Conservation (phyloP, 2,888 invertebrate genomes). For the Metacarcinus magister region DNA sequence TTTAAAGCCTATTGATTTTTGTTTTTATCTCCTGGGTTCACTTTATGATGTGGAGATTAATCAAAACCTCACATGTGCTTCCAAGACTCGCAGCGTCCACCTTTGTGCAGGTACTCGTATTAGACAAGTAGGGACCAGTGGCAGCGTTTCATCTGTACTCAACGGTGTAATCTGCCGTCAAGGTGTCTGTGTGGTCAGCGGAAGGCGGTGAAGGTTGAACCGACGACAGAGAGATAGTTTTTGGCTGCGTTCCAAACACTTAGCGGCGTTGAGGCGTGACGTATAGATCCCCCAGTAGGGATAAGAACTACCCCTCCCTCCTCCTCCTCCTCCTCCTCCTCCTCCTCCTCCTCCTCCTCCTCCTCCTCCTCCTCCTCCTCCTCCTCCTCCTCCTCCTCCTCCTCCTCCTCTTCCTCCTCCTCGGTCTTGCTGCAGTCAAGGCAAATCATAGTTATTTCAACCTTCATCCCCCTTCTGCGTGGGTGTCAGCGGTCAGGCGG, state of each 20-base stretch:
- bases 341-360: constrained; percentile 26
- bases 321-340: background rate
- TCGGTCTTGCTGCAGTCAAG: no score
- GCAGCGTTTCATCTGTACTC: background rate
- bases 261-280: background rate
- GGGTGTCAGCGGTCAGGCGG: background rate
- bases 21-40: background rate
- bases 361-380: constrained; percentile 26
- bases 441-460: no score
- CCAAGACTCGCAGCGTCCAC: background rate
- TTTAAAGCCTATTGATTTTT: background rate
- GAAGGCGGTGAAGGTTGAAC: background rate
- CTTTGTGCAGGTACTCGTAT: background rate
- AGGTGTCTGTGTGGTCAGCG: background rate
- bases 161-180: background rate
- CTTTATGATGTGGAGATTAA: background rate
- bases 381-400: background rate
- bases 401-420: background rate
- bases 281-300: background rate
- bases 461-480: background rate
- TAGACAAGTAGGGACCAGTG: background rate
- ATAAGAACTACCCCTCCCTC: background rate
- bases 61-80: background rate
- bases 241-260: constrained; percentile 11
- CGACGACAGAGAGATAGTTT: background rate